phyloP scores from a whole-genome alignment of 1,140 invertebrate genomes.

The Carposina sasakii region DNA sequence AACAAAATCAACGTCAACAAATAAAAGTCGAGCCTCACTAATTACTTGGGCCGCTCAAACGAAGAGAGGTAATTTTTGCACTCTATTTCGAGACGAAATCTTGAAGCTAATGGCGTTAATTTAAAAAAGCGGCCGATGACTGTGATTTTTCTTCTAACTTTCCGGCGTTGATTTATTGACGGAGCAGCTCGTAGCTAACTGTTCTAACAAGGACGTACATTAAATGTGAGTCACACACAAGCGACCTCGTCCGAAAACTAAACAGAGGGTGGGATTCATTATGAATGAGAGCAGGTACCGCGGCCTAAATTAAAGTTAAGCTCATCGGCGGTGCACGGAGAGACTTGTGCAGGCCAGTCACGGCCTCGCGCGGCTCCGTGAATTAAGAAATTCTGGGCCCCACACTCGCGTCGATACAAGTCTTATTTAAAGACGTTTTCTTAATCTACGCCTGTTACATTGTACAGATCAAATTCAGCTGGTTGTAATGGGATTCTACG shows the following conservation, averaged over 20 bases:
- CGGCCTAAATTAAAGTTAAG: slow-evolving; percentile 61
- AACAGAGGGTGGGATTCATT: slow-evolving; percentile 62
- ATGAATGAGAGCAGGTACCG: slow-evolving; percentile 48
- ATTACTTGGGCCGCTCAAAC: slow-evolving; percentile 64
- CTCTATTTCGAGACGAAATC: slow-evolving; percentile 64
- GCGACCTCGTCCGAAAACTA: slow-evolving; percentile 40
- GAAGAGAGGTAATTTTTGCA: slow-evolving; percentile 67
- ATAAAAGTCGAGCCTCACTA: slow-evolving; percentile 74
- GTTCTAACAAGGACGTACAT: too few relatives aligned
- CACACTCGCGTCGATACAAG: slow-evolving; percentile 30
- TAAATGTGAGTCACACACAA: slow-evolving; percentile 60
- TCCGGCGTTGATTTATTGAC: slow-evolving; percentile 62
- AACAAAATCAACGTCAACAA: slow-evolving; percentile 72
- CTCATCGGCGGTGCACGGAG: slow-evolving; percentile 40
- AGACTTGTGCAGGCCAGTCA: slow-evolving; percentile 53
- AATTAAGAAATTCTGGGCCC: slow-evolving; percentile 54
- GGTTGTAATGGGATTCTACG: slow-evolving; percentile 18
- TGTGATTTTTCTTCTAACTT: slow-evolving; percentile 64
- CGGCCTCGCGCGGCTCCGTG: slow-evolving; percentile 51
- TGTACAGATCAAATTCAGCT: too few relatives aligned
- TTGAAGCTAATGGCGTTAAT: slow-evolving; percentile 67
- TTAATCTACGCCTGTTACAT: too few relatives aligned
- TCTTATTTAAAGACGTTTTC: slow-evolving; percentile 14
- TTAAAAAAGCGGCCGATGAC: slow-evolving; percentile 67
- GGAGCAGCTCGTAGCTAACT: too few relatives aligned